A percentile compares a stretch with the other conserved stretches of the same genome.
Evolutionary conservation across 2,113 vertebrate species (phyloP).

Genomic region (Vidua macroura): DNA sequence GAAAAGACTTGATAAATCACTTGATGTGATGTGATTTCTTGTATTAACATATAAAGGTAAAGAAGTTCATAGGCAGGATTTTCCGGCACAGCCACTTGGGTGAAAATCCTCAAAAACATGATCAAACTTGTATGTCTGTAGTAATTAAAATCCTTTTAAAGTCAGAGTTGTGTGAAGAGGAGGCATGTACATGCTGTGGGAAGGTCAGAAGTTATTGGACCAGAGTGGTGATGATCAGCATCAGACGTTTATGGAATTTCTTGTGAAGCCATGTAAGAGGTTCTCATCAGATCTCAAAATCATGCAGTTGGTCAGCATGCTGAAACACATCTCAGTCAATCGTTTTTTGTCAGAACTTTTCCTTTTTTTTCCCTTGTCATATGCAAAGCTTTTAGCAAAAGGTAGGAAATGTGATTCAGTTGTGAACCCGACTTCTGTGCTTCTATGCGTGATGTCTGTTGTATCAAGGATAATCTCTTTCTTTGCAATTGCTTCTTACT

Average conservation of each 20-base stretch:
- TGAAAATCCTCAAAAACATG: neutral
- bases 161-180: neutral
- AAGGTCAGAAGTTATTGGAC: neutral
- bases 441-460: accelerated
- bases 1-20: neutral
- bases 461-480: neutral
- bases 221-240: neutral
- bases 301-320: neutral
- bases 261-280: neutral
- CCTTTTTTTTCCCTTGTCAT: neutral
- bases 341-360: neutral
- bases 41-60: neutral
- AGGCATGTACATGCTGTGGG: neutral
- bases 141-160: neutral
- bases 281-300: neutral
- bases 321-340: neutral
- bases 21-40: neutral
- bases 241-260: neutral
- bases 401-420: neutral
- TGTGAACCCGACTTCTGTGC: neutral
- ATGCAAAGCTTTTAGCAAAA: neutral
- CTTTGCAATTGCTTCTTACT: neutral
- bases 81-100: neutral
- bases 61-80: neutral
- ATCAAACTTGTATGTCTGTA: neutral